phyloP scores from a whole-genome alignment of 2,113 vertebrate species.

The Thryonomys swinderianus region DNA sequence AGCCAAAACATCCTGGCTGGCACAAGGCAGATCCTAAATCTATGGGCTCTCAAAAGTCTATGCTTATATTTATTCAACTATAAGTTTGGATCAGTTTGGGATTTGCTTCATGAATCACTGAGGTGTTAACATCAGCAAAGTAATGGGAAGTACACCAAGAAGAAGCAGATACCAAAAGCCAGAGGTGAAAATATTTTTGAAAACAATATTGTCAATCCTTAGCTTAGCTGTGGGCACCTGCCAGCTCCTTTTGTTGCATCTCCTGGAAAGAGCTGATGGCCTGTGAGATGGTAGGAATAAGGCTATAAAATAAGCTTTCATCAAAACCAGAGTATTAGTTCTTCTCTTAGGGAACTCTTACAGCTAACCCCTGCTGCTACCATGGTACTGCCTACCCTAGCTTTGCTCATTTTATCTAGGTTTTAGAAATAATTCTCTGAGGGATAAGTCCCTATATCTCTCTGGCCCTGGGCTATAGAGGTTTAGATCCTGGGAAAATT shows the following conservation, averaged over 20 bases:
- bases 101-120: constrained; percentile 12
- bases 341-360: background rate
- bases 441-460: background rate
- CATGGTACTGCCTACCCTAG: background rate
- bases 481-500: background rate
- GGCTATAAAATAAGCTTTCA: background rate
- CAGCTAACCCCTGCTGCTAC: background rate
- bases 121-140: background rate
- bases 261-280: background rate
- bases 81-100: background rate
- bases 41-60: background rate
- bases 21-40: background rate
- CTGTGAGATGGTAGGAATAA: background rate
- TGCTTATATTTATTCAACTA: background rate
- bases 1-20: background rate
- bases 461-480: background rate
- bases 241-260: background rate
- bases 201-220: background rate
- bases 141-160: background rate
- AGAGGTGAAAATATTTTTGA: background rate
- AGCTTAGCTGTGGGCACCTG: background rate
- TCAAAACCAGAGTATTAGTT: background rate
- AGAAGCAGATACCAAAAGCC: background rate
- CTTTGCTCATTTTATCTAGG: constrained; percentile 31
- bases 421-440: background rate